These are phyloP conservation scores for Phallusia fumigata DNA, from an alignment of 23 tunicate species.

Conservation along the genomic window DNA sequence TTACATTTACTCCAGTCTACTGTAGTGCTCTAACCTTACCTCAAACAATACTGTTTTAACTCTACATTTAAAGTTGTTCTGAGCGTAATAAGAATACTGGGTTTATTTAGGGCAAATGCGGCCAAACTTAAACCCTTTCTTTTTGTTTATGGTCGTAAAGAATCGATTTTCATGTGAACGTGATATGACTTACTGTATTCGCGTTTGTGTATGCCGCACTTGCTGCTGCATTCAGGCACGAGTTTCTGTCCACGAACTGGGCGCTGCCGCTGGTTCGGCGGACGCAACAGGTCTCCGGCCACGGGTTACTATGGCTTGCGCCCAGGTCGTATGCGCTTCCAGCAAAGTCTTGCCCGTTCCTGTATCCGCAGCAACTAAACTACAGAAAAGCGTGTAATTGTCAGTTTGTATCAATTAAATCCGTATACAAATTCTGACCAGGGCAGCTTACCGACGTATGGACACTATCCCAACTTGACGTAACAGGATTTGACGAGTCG, in stretches of 20 bases:
- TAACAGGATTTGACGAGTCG: slow-evolving; percentile 14
- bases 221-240: slow-evolving; percentile 4
- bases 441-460: slow-evolving; percentile 27
- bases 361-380: slow-evolving; percentile 60
- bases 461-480: slow-evolving; percentile 29
- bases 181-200: slow-evolving; percentile 6
- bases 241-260: slow-evolving; percentile 10
- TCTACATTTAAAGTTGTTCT: too few species aligned
- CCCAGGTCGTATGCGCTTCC: slow-evolving; percentile 20
- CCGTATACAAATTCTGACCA: too few species aligned
- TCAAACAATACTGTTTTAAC: too few species aligned
- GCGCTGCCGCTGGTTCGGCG: slow-evolving; percentile 6
- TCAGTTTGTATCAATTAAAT: too few species aligned
- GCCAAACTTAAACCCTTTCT: too few species aligned
- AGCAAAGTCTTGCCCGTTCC: slow-evolving; percentile 42
- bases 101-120: too few species aligned
- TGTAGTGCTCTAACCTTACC: too few species aligned
- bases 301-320: neutral
- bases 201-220: slow-evolving; percentile 12
- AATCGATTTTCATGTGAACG: too few species aligned
- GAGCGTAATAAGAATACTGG: too few species aligned
- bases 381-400: slow-evolving; percentile 14
- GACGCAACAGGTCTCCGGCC: slow-evolving; percentile 43
- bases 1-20: too few species aligned
- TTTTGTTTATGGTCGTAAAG: too few species aligned